Conservation (phyloP, 2,113 vertebrate species). For the Silurus asotus region DNA sequence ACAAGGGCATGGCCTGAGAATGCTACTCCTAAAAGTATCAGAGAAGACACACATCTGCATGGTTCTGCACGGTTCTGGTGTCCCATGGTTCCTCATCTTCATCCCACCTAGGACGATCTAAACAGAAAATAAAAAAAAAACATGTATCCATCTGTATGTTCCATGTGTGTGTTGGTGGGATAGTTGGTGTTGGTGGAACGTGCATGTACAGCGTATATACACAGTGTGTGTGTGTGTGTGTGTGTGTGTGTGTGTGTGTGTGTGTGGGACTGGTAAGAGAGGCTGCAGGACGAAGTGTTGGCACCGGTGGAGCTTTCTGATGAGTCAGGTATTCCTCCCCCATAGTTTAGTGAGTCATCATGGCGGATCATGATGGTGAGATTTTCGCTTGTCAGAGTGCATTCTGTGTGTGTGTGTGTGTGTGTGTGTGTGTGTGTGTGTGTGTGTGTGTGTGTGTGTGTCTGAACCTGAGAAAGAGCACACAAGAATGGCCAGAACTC, state of each 20-base stretch:
- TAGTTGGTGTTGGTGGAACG: slow-evolving; percentile 28
- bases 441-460: slow-evolving; percentile 32
- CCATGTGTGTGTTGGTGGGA: slow-evolving; percentile 37
- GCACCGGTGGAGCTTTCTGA: slow-evolving; percentile 44
- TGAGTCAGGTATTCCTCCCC: slow-evolving; percentile 58
- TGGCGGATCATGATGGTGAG: slow-evolving; percentile 47
- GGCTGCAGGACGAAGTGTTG: slow-evolving; percentile 43
- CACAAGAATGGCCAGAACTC: slow-evolving; percentile 48
- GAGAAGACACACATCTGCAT: slow-evolving; percentile 32
- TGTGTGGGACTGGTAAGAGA: slow-evolving; percentile 28
- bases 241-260: slow-evolving; percentile 34
- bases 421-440: slow-evolving; percentile 36
- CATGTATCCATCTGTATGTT: slow-evolving; percentile 14
- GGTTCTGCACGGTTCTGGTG: background rate
- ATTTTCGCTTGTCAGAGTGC: slow-evolving; percentile 51
- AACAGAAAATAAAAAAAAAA: background rate
- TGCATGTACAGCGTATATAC: slow-evolving; percentile 19
- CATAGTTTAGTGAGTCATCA: slow-evolving; percentile 52
- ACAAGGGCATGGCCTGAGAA: slow-evolving; percentile 43
- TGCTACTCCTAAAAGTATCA: slow-evolving; percentile 2
- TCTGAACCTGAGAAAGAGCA: slow-evolving; percentile 52
- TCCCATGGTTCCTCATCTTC: background rate
- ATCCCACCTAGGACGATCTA: background rate
- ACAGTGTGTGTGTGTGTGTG: slow-evolving; percentile 18
- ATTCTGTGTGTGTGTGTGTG: slow-evolving; percentile 35